Percentiles rank a stretch among this genome's conserved stretches.
These are phyloP conservation scores for Ridgeia piscesae DNA, from an alignment of 1,140 invertebrate genomes.

Conservation along the genomic window DNA sequence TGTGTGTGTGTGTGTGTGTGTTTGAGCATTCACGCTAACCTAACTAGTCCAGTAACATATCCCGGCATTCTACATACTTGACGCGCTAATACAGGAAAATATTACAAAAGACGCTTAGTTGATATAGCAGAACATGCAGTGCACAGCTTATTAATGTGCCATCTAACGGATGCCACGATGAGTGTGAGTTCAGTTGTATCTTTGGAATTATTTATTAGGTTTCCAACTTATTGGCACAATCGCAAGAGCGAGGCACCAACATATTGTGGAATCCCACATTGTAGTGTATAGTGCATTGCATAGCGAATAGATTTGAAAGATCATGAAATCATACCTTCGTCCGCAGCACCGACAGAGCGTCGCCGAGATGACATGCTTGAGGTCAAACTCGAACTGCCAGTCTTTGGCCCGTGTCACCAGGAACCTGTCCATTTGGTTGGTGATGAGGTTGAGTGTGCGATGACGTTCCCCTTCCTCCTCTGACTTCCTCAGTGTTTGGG, in stretches of 20 bases:
- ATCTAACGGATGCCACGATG: not conserved
- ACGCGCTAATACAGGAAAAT: not conserved
- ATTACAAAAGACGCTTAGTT: not conserved
- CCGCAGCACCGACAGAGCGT: slow-evolving; percentile 24
- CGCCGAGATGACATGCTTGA: slow-evolving; percentile 21
- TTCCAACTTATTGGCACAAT: too few relatives aligned
- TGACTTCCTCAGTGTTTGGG: slow-evolving; percentile 14
- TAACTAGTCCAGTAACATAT: too few relatives aligned
- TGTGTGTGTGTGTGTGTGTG: too few relatives aligned
- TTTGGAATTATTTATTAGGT: too few relatives aligned
- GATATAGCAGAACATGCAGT: not conserved
- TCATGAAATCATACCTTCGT: slow-evolving; percentile 20
- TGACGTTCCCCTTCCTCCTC: slow-evolving; percentile 22
- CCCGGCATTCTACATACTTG: too few relatives aligned
- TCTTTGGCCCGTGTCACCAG: slow-evolving; percentile 11
- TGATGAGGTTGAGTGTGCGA: slow-evolving; percentile 21
- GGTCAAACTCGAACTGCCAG: slow-evolving; percentile 10
- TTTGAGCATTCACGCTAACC: too few relatives aligned
- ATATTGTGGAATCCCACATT: not conserved
- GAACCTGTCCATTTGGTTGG: slow-evolving; percentile 31
- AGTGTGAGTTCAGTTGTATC: not conserved
- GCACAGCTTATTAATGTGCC: not conserved
- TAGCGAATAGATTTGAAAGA: not conserved
- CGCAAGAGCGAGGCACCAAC: not conserved
- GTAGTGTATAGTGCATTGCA: too few relatives aligned